Conservation (phyloP, 2,113 vertebrate genomes). For the Antigone vipio region DNA sequence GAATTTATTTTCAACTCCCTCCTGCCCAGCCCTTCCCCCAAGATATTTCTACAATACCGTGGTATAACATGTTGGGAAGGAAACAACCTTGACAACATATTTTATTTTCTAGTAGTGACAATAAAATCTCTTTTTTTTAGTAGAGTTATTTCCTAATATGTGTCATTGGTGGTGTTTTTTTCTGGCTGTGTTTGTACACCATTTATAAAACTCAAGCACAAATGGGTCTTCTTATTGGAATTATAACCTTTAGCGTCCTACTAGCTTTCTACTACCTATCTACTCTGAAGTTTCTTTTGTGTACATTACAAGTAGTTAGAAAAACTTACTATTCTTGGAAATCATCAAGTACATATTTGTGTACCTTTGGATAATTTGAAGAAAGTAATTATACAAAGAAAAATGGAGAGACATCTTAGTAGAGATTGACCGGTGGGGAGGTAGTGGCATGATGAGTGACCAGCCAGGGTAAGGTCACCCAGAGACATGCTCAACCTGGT, state of each 20-base stretch:
- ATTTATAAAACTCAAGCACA: not conserved
- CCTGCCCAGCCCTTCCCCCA: not conserved
- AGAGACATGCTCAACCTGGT: not conserved
- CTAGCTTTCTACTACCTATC: not conserved
- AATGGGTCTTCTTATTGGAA: not conserved
- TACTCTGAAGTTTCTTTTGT: not conserved
- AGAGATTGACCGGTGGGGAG: not conserved
- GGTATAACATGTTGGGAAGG: not conserved
- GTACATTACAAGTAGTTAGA: not conserved
- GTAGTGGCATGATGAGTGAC: not conserved
- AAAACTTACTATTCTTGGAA: not conserved
- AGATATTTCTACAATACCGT: not conserved
- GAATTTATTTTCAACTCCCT: not conserved
- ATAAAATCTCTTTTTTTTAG: not conserved
- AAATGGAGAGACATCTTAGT: not conserved
- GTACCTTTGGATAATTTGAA: not conserved
- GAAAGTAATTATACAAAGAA: not conserved
- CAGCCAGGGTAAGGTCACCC: not conserved
- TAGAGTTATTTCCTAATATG: not conserved
- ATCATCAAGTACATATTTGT: not conserved
- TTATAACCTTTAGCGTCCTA: not conserved
- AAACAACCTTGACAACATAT: not conserved
- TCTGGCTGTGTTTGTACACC: not conserved
- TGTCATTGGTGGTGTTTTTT: not conserved
- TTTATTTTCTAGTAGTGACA: not conserved